These are phyloP conservation scores for Rhynchopsitta pachyrhyncha DNA, from an alignment of 2,113 vertebrate genomes.

Conservation along the genomic window DNA sequence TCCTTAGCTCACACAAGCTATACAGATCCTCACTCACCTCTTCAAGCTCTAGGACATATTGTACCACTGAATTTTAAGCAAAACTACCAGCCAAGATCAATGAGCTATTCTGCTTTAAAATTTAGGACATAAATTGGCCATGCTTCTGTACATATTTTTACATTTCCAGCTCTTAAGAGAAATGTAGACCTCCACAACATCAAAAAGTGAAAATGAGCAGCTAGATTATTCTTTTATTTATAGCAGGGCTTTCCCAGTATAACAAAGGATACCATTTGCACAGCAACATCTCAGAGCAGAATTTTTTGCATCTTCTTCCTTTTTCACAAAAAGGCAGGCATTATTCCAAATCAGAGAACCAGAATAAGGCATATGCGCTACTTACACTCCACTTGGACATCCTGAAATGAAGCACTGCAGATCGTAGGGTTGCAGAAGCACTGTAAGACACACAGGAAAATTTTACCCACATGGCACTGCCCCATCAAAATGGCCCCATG, in stretches of 20 bases:
- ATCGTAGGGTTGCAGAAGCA: background rate
- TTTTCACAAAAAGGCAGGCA: background rate
- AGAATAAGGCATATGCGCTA: background rate
- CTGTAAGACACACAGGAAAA: background rate
- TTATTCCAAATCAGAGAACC: background rate
- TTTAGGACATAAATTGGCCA: slow-evolving; percentile 13
- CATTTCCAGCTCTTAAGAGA: background rate
- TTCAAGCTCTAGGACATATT: slow-evolving; percentile 19
- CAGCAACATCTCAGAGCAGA: background rate
- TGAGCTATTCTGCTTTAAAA: slow-evolving; percentile 45
- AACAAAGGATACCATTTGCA: background rate
- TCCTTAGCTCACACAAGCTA: background rate
- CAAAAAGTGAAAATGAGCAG: background rate
- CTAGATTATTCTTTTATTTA: background rate
- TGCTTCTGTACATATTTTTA: background rate
- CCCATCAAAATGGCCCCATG: fast-evolving
- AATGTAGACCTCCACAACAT: background rate
- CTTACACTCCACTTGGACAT: background rate
- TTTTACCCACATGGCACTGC: fast-evolving
- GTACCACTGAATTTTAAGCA: slow-evolving; percentile 27
- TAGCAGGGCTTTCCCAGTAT: background rate
- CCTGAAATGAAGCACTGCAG: background rate
- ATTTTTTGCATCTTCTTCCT: background rate
- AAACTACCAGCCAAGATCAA: slow-evolving; percentile 33
- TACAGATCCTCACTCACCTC: background rate